phyloP scores from a whole-genome alignment of 2,888 invertebrate genomes.

The Rapana venosa region DNA sequence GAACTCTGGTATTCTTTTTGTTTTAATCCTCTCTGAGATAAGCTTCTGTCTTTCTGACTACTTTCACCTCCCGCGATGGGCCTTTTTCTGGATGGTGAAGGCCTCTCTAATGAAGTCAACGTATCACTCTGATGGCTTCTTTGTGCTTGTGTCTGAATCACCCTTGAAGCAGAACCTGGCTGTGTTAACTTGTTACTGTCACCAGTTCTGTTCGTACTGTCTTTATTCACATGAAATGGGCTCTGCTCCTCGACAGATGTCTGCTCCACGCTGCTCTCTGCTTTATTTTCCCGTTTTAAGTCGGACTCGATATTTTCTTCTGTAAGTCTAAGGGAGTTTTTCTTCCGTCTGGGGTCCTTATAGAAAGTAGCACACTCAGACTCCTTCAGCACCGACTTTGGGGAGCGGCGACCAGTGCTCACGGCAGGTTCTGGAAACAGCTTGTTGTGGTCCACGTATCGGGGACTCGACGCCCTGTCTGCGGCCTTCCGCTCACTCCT shows the following conservation, averaged over 20 bases:
- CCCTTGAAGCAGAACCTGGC: too few relatives aligned
- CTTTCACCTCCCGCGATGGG: neutral
- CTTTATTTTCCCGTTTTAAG: neutral
- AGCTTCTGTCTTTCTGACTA: neutral
- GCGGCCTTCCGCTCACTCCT: neutral
- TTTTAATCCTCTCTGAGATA: neutral
- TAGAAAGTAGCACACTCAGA: neutral
- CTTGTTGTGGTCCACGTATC: conserved; percentile 37
- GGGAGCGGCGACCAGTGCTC: neutral
- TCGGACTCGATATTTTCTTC: neutral
- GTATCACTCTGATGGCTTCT: neutral
- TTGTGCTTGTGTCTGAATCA: too few relatives aligned
- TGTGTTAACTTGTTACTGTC: neutral
- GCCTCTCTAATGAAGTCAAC: neutral
- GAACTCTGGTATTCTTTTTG: neutral
- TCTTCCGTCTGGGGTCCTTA: neutral
- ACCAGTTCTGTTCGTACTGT: neutral
- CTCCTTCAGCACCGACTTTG: neutral
- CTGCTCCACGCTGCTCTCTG: neutral
- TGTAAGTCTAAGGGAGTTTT: neutral
- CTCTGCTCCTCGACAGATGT: neutral
- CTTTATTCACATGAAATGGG: neutral
- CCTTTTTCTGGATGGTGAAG: neutral
- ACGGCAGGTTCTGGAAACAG: neutral
- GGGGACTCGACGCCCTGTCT: neutral